Evolutionary conservation across 2,797 vertebrate genomes (phyloP), one percentile per base, ranked within the genome.

Genomic region (Brachyalestes nurse): DNA sequence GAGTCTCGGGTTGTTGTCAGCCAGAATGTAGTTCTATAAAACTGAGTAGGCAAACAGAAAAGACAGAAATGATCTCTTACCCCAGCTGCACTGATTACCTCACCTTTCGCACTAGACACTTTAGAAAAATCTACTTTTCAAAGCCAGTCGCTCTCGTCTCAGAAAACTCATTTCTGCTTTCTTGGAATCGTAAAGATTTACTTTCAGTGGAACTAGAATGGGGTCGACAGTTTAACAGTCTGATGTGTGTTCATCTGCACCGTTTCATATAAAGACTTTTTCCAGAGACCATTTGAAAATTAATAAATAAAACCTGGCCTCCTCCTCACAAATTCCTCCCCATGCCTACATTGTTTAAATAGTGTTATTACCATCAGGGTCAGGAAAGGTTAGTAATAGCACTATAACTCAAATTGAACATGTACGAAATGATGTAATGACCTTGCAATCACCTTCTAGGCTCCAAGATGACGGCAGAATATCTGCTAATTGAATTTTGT

Each of bases 331-430:
- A 60, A 76, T 60, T 67, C 60, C 28, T 34, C 45, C 47, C 28
- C 3, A 40, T 25, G 19, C 19, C 34, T 40, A 19, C 19, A 75
- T 28, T 60, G 9, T 82, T 83, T 82, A 88, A 85, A 73, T 84
- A 71, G 72, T 86, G 82, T 34, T 74, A 87, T 88, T 89, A 88
- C 75, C 80, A 84, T 76, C 65, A 85, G 51, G 86, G 79, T 90
- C 86, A 84, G 16, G 62, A 87, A 86, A 88, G 77, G 80, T 85
- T 88, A 92, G 89, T 91, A 91, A 91, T 89, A 88, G 85, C 84
- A 86, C 75, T 88, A 87, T 91, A 90, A 89, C 84, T 91, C 86
- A 87, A 88, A 88, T 84, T 87, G 85, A 88, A 90, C 87, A 86
- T 86, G 88, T 89, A 87, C 85, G 86, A 89, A 90, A 91, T 86